Evolutionary conservation across 2,888 invertebrate species (phyloP), one percentile per base, ranked within the genome.

Genomic region (Eucera pruinosa): DNA sequence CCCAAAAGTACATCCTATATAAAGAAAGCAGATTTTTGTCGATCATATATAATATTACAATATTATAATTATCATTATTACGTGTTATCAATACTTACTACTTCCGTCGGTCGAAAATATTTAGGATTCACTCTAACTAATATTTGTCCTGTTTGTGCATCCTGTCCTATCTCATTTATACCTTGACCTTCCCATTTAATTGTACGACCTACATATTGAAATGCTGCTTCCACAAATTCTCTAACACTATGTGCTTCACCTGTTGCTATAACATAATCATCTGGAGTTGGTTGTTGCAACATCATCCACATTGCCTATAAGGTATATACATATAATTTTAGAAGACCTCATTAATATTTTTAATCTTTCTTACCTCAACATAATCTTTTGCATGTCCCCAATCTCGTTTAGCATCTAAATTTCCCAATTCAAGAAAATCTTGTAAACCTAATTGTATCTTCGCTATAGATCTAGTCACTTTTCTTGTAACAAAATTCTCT

Each of bases 321-420:
- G 39, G 11, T 47, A 30, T 47, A 47, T n/a, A 43, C n/a, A n/a
- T n/a, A n/a, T n/a, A 20, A n/a, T 23, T 43, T 43, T 36, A 15
- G 6, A 2, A 33, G 1, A 48, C 18, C 33, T 43, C 11, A 11
- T 48, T 5, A 54, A 18, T 30, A 7, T 52, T 50, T 7, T 25
- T 4, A 48, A 1, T 60, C 33, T 55, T 54, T 58, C 58, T 89
- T 90, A 97, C 97, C 94, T 98, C 97, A 7, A 99, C 97, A 92
- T 98, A 99, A 93, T 99, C 99, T 92, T 95, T 97, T 0, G 98
- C 98, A 92, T 98, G 98, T 6, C 99, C 99, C 99, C 99, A 99
- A 93, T 99, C 99, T 88, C 99, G 94, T 91, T 97, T 96, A 18
- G 99, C 97, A 92, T 99, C 98, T 88, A 99, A 93, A 92, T 98